Conservation (phyloP, 2,113 vertebrate genomes). For the Hyaena hyaena region DNA sequence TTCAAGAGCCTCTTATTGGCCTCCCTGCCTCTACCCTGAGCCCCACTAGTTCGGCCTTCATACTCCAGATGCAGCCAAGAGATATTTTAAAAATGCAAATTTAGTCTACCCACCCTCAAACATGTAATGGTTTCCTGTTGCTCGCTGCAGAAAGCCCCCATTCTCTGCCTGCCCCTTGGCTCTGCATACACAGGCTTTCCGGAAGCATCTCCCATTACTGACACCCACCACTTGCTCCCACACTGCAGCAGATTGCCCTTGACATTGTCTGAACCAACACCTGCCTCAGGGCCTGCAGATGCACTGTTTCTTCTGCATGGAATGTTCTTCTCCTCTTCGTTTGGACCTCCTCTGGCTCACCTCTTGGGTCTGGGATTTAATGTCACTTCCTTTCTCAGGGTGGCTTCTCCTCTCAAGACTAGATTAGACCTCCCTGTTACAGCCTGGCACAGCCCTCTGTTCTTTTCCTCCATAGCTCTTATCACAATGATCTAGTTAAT, state of each 20-base stretch:
- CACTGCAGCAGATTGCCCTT: not conserved
- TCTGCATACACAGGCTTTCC: not conserved
- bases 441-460: not conserved
- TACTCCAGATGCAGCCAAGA: not conserved
- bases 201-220: not conserved
- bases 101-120: not conserved
- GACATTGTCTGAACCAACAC: not conserved
- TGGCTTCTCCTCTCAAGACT: conserved; percentile 39
- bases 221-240: not conserved
- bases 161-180: not conserved
- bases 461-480: conserved; percentile 15
- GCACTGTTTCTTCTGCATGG: not conserved
- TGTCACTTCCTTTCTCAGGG: not conserved
- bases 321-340: not conserved
- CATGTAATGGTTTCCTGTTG: not conserved
- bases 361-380: not conserved
- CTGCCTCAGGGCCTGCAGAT: not conserved
- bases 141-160: not conserved
- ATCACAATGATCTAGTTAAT: conserved; percentile 69
- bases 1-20: not conserved
- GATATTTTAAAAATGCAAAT: not conserved
- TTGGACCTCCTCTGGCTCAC: not conserved
- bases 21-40: not conserved
- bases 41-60: not conserved
- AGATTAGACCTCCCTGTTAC: conserved; percentile 31